phyloP scores from a whole-genome alignment of 2,797 vertebrate genomes.

The Brachyrhaphis roseni region DNA sequence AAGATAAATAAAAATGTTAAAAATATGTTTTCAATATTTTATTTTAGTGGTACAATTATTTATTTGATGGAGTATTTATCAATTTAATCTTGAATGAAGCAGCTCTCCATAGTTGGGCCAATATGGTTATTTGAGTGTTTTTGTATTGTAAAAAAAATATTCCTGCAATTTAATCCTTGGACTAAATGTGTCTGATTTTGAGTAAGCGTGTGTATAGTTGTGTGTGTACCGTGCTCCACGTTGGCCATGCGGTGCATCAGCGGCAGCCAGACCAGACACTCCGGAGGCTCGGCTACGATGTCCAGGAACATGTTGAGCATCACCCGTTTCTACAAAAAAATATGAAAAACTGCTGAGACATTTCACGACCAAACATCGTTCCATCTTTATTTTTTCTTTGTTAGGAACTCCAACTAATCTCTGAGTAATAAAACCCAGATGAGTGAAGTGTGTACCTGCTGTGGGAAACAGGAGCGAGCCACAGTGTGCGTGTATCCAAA shows the following conservation, averaged over 20 bases:
- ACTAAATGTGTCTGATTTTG: neutral
- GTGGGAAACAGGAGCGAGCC: constrained; percentile 89
- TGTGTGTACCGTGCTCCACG: constrained; percentile 88
- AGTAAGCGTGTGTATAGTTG: constrained; percentile 11
- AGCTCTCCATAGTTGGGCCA: no score
- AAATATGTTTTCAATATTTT: no score
- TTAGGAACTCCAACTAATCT: neutral
- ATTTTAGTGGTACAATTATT: no score
- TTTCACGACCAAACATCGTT: neutral
- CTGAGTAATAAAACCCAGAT: neutral
- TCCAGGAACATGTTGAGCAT: constrained; percentile 95
- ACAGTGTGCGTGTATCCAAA: constrained; percentile 91
- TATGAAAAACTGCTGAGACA: neutral
- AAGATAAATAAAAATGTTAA: no score
- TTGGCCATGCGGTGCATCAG: constrained; percentile 94
- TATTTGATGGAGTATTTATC: no score
- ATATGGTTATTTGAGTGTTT: neutral
- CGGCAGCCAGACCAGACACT: constrained; percentile 96
- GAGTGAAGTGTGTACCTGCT: constrained; percentile 81
- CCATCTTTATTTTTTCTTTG: neutral
- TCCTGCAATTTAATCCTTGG: neutral
- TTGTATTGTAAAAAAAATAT: neutral
- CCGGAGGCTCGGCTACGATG: constrained; percentile 88
- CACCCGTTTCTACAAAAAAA: constrained; percentile 87
- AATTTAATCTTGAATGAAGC: no score